Base-by-base conservation (phyloP, 2,113 vertebrate genomes). In the Ochotona curzoniae region DNA sequence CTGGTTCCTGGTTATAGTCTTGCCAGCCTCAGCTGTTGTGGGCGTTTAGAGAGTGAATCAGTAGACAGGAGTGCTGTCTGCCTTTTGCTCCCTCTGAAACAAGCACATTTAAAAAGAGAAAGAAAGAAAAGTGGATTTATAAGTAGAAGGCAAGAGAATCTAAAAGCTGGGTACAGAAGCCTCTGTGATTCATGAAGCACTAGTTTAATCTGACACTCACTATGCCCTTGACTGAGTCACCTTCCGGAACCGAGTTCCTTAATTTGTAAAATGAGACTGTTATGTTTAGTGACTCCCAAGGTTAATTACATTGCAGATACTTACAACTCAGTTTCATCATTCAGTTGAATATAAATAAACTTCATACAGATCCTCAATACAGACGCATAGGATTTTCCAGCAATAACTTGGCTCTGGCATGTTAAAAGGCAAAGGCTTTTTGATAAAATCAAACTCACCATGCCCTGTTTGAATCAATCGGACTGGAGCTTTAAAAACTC, bases 241-340 rank as follows among this genome's bases (percentile, higher is more conserved):
- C 51, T 49, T 78, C 51, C 1, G 0, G 61, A 38, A 38, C 51
- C 11, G 28, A 94, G 38, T 54, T 92, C 89, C 67, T 71, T 79
- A 67, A 60, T 60, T 26, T 86, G 74, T 87, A 91, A 94, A 87
- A 86, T 70, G 30, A 96, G 86, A 83, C 7, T 21, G 15, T 44
- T 67, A 26, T 47, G 67, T 67, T 60, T 67, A 76, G 32, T 63
- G 71, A 81, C 76, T 90, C 81, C 61, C 70, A 23, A 67, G n/a
- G 70, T 14, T 87, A 81, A 89, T 75, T 87, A 61, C 25, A 91
- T 8, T 75, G 44, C 28, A 74, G n/a, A 60, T 89, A 93, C 71
- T 89, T 71, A 75, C 1, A 93, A 92, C 69, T 93, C 74, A 75
- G 25, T 54, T 30, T 81, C 84, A 76, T 76, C 61, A 71, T 89